A percentile compares a stretch with the other conserved stretches of the same genome.
These are phyloP conservation scores for Allygus modestus DNA, from an alignment of 2,888 invertebrate species.

Conservation along the genomic window DNA sequence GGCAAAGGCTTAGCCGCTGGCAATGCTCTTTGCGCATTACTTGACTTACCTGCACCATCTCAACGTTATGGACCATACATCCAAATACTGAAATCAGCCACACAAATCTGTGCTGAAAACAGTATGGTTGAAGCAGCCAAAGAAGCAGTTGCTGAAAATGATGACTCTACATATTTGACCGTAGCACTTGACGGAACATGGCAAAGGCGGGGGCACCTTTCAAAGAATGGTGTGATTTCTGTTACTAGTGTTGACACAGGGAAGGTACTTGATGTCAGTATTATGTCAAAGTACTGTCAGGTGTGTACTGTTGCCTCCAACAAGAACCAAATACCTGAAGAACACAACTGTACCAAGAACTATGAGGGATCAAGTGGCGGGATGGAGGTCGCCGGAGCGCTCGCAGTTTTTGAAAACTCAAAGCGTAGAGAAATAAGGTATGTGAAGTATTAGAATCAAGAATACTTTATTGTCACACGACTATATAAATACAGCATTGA, in stretches of 20 bases:
- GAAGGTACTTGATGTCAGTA: not conserved
- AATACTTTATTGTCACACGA: too few relatives aligned
- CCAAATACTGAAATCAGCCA: not conserved
- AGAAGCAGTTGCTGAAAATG: conserved; percentile 21
- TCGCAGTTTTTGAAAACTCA: not conserved
- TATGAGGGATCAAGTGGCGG: not conserved
- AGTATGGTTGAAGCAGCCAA: not conserved
- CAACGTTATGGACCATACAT: not conserved
- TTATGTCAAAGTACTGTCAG: conserved; percentile 17
- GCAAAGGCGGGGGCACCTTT: conserved; percentile 12
- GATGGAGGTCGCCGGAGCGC: conserved; percentile 26
- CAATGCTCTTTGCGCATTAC: conserved; percentile 13
- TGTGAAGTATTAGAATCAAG: too few relatives aligned
- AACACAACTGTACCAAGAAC: not conserved
- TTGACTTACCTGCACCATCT: conserved; percentile 2
- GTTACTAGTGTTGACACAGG: conserved; percentile 18
- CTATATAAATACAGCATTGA: too few relatives aligned
- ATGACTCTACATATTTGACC: not conserved
- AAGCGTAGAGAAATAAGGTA: not conserved
- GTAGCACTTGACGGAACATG: conserved; percentile 36
- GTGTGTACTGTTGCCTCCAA: conserved; percentile 10
- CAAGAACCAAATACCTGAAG: not conserved
- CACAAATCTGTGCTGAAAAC: not conserved
- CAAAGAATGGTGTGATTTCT: conserved; percentile 24
- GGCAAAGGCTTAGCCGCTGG: conserved; percentile 21